A percentile compares a stretch with the other conserved stretches of the same genome.
These are phyloP conservation scores for Macropus fuliginosus DNA, from an alignment of 2,797 vertebrate genomes.

Conservation along the genomic window DNA sequence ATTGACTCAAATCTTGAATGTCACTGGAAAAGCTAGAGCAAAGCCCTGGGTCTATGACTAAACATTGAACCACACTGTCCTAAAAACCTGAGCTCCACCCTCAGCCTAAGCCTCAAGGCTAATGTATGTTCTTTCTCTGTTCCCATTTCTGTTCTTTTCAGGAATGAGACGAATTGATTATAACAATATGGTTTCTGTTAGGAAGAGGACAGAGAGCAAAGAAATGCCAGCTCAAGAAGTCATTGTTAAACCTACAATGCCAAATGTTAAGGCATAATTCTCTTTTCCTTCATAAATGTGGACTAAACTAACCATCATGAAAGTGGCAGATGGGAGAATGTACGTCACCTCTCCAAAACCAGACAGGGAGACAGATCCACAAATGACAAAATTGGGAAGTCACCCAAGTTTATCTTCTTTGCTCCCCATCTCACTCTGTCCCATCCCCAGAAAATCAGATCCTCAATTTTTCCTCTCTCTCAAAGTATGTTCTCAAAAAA, in stretches of 20 bases:
- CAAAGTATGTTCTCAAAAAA: not conserved
- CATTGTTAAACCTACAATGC: not conserved
- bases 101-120: not conserved
- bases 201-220: not conserved
- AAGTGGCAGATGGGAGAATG: not conserved
- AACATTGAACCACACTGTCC: not conserved
- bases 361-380: not conserved
- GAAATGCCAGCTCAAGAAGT: not conserved
- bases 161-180: slow-evolving; percentile 68
- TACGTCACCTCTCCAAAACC: not conserved
- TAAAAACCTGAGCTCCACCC: not conserved
- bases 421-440: not conserved
- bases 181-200: slow-evolving; percentile 73
- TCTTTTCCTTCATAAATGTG: slow-evolving; percentile 10
- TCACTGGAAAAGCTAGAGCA: slow-evolving; percentile 1
- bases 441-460: not conserved
- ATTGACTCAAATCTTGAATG: not conserved
- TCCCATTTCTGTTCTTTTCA: slow-evolving; percentile 23
- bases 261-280: slow-evolving; percentile 72
- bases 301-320: not conserved
- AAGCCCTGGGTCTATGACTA: not conserved
- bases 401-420: not conserved
- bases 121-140: slow-evolving; percentile 6
- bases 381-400: not conserved
- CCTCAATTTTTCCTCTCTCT: not conserved